Evolutionary conservation across 2,113 vertebrate genomes (phyloP).

Genomic region (Elephantulus edwardii): DNA sequence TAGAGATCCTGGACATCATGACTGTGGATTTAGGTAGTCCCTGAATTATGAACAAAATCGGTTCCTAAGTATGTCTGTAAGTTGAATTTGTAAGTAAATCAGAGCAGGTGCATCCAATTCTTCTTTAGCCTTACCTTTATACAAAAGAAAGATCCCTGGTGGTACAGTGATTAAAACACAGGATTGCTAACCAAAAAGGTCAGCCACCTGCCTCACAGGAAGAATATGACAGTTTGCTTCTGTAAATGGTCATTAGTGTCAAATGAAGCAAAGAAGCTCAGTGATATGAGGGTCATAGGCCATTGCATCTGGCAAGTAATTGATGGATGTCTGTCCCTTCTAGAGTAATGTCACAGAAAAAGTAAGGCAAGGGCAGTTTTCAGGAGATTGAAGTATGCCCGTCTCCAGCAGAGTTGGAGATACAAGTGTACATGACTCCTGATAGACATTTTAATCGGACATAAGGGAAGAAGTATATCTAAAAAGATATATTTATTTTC

Average conservation of each 20-base stretch:
- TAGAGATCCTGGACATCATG: not conserved
- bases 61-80: too few relatives aligned
- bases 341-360: not conserved
- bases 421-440: not conserved
- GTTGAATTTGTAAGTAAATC: too few relatives aligned
- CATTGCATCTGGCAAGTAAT: fast-evolving
- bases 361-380: not conserved
- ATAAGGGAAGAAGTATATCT: not conserved
- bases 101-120: too few relatives aligned
- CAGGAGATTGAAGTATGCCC: not conserved
- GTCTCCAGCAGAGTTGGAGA: not conserved
- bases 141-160: too few relatives aligned
- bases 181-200: too few relatives aligned
- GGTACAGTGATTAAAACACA: too few relatives aligned
- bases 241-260: too few relatives aligned
- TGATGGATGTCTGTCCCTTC: not conserved
- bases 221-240: too few relatives aligned
- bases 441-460: not conserved
- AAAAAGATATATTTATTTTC: not conserved
- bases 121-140: too few relatives aligned
- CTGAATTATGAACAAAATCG: too few relatives aligned
- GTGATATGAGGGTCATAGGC: not conserved
- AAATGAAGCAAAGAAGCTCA: not conserved
- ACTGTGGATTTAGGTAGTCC: too few relatives aligned
- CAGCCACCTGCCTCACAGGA: too few relatives aligned